phyloP scores from a whole-genome alignment of 2,113 vertebrate genomes.

The Cyanistes caeruleus region DNA sequence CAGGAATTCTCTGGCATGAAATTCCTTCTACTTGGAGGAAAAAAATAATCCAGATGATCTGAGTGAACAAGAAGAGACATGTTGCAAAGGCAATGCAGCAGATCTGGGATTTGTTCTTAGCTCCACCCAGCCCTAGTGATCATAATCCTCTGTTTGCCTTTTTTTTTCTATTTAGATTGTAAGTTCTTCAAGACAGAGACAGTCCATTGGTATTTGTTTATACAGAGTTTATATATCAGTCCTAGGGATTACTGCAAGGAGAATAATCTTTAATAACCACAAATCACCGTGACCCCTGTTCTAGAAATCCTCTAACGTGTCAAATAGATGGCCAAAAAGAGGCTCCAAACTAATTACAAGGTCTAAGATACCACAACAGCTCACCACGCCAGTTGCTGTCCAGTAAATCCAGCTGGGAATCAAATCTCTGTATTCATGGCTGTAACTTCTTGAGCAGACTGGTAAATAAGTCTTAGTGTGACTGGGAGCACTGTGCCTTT shows the following conservation, averaged over 20 bases:
- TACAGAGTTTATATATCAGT: slow-evolving; percentile 9
- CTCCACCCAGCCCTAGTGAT: slow-evolving; percentile 12
- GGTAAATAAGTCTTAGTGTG: background rate
- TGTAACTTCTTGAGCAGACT: background rate
- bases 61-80: slow-evolving; percentile 31
- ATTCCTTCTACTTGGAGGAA: background rate
- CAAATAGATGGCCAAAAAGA: background rate
- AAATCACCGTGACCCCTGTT: background rate
- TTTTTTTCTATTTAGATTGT: slow-evolving; percentile 24
- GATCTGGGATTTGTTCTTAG: slow-evolving; percentile 11
- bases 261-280: slow-evolving; percentile 51
- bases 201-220: slow-evolving; percentile 35
- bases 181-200: slow-evolving; percentile 43
- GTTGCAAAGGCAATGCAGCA: background rate
- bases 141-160: slow-evolving; percentile 55
- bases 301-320: background rate
- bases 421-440: background rate
- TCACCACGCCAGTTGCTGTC: background rate
- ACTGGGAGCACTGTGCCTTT: background rate
- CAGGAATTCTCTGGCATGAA: slow-evolving; percentile 14
- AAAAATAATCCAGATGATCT: background rate
- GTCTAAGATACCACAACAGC: background rate
- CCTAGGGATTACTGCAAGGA: slow-evolving; percentile 16
- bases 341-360: background rate
- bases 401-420: background rate